A percentile compares a stretch with the other conserved stretches of the same genome.
Evolutionary conservation across 92 coral and sea anemone species (phyloP).

Genomic region (Parazoanthus swiftii): DNA sequence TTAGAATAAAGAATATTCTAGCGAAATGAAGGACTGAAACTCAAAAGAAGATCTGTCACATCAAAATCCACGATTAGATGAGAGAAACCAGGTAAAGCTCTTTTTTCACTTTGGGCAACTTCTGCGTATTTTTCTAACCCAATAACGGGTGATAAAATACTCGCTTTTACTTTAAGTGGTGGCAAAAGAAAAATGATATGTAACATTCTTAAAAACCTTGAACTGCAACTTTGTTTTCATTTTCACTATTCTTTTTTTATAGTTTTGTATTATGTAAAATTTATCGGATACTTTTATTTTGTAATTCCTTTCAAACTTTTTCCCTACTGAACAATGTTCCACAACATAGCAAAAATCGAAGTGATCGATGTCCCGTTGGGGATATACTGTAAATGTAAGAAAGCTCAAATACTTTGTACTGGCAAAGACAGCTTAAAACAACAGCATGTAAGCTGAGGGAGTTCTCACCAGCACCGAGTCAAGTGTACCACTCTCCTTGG

Average conservation of each 20-base stretch:
- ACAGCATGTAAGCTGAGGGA: not conserved
- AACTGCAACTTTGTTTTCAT: not conserved
- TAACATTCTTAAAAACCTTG: not conserved
- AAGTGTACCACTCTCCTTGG: constrained; percentile 72
- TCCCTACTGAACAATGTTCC: too few relatives aligned
- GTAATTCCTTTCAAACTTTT: not conserved
- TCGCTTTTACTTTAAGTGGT: not conserved
- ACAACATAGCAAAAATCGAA: too few relatives aligned
- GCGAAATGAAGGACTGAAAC: not conserved
- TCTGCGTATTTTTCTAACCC: not conserved
- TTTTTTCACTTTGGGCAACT: not conserved
- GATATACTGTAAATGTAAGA: too few relatives aligned
- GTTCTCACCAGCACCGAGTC: constrained; percentile 77
- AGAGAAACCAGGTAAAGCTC: not conserved
- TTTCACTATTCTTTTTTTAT: not conserved
- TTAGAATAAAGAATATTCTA: not conserved
- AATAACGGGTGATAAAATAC: not conserved
- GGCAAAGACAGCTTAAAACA: not conserved
- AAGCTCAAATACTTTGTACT: too few relatives aligned
- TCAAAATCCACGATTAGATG: not conserved
- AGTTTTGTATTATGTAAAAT: not conserved
- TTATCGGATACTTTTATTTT: not conserved
- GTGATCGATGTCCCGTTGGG: too few relatives aligned
- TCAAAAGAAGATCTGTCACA: not conserved
- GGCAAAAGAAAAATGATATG: not conserved